Evolutionary conservation across 2,113 vertebrate species (phyloP), one percentile per base, ranked within the genome.

Genomic region (Stomatorhinus ivindoensis): DNA sequence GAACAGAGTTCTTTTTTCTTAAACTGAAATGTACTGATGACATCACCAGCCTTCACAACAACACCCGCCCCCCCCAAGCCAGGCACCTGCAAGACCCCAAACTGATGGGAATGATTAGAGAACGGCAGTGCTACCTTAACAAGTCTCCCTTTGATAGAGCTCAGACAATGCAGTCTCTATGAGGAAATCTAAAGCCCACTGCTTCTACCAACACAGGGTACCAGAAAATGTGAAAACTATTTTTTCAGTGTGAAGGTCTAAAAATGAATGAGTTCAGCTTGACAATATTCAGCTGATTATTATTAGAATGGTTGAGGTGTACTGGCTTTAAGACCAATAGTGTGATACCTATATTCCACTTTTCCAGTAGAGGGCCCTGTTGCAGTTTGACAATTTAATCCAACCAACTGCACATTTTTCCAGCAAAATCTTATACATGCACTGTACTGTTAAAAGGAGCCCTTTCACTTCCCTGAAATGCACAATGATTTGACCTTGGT

Each of bases 151-250:
- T 84, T 84, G 80, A 89, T 48, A 53, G 15, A 21, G n/a, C 27
- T 42, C 51, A 84, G 42, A 89, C 88, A 85, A 61, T 84, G 88
- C 35, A 10, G 51, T 85, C 88, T 89, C 88, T 89, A 58, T 89
- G 50, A 89, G 51, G 42, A 50, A 44, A n/a, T 73, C 35, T n/a
- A 39, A 15, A 21, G 80, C 44, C 65, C 44, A 46, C 17, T 31
- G 86, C 5, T 51, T 6, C 21, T 50, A 86, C 13, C 27, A 86
- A 35, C 65, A 80, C 35, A 6, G 73, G 0, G 46, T 84, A 47
- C 44, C 8, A 21, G 39, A 87, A 53, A 87, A 55, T 31, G 39
- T 9, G 15, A 53, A 55, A 11, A 31, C 85, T 31, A 39, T 15
- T 50, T 85, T 85, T 85, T 85, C 73, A 84, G 24, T 84, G 44